Evolutionary conservation across 2,113 vertebrate genomes (phyloP).

Genomic region (Leucopsar rothschildi): DNA sequence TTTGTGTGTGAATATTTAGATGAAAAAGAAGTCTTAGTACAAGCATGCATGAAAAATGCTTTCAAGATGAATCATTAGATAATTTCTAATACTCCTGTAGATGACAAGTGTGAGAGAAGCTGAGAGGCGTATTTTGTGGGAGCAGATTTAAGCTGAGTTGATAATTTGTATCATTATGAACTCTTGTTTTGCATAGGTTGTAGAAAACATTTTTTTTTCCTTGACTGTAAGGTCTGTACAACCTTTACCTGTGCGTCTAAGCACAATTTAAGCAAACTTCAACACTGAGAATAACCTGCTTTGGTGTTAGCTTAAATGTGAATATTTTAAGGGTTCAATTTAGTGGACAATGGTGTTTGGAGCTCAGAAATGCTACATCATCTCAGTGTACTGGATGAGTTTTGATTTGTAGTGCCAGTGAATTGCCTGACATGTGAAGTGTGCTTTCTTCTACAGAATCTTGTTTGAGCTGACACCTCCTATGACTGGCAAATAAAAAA

Average conservation of each 20-base stretch:
- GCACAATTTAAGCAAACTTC: background rate
- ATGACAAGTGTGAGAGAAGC: background rate
- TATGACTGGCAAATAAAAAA: background rate
- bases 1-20: background rate
- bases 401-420: background rate
- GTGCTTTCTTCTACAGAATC: background rate
- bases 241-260: background rate
- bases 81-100: background rate
- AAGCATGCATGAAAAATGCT: background rate
- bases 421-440: background rate
- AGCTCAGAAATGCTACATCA: background rate
- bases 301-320: background rate
- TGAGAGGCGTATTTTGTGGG: background rate
- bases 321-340: background rate
- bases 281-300: background rate
- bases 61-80: background rate
- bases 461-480: background rate
- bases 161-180: background rate
- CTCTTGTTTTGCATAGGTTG: background rate
- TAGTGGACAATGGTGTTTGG: background rate
- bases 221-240: background rate
- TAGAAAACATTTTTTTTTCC: background rate
- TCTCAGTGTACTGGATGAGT: background rate
- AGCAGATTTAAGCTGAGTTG: background rate
- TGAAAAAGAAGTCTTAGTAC: background rate